Percentiles rank a stretch among this genome's conserved stretches.
Conservation (phyloP, 2,888 invertebrate genomes). For the Acrocyrtus sp. region DNA sequence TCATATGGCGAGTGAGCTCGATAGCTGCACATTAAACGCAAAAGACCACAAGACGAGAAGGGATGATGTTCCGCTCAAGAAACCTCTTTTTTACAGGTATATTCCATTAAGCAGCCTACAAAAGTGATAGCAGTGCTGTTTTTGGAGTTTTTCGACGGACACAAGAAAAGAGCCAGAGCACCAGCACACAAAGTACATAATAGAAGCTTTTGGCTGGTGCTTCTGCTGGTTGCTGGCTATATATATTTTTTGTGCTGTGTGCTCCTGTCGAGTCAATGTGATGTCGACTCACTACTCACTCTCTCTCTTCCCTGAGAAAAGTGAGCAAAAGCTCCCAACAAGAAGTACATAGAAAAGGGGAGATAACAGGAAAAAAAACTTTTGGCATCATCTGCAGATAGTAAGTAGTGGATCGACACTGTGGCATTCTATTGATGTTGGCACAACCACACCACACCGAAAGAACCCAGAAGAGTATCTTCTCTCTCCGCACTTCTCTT, state of each 20-base stretch:
- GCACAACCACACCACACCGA: constrained; percentile 51
- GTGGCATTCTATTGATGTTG: constrained; percentile 53
- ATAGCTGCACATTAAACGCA: no score
- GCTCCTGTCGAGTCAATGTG: no score
- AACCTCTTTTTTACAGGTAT: constrained; percentile 47
- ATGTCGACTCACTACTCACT: no score
- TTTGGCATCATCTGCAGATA: constrained; percentile 53
- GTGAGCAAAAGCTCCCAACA: constrained; percentile 27
- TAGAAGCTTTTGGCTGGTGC: no score
- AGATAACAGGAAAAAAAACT: constrained; percentile 54
- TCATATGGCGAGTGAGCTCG: no score
- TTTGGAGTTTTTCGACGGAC: no score
- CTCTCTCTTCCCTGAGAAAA: no score
- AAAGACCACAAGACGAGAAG: constrained; percentile 43
- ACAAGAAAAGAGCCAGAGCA: no score
- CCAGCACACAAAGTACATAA: no score
- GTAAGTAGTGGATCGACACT: constrained; percentile 50
- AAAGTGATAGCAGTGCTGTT: constrained; percentile 11
- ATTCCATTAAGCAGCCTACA: constrained; percentile 42
- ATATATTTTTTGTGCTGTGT: no score
- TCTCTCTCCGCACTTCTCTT: constrained; percentile 10
- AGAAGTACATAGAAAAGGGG: constrained; percentile 9
- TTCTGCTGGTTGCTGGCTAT: no score
- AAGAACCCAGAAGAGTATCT: no score
- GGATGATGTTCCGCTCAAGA: constrained; percentile 40